These are phyloP conservation scores for Sesamia nonagrioides DNA, from an alignment of 1,140 invertebrate species.

Conservation along the genomic window DNA sequence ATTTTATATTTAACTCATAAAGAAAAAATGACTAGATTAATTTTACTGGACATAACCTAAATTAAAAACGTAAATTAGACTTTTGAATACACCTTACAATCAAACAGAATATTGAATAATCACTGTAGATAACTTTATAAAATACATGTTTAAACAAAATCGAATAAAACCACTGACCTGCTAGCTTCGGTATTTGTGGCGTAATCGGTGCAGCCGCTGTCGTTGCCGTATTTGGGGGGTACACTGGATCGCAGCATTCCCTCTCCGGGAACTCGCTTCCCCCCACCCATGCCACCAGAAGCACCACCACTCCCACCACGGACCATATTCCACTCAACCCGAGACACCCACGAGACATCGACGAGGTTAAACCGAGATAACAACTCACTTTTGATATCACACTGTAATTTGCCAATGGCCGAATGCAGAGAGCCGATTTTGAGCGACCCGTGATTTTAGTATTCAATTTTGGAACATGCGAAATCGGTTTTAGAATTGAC, in stretches of 20 bases:
- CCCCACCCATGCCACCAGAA: conserved; percentile 63
- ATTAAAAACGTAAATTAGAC: too few species aligned
- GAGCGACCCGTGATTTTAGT: not conserved
- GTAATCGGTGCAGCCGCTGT: conserved; percentile 89
- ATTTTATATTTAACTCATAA: too few species aligned
- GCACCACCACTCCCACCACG: conserved; percentile 64
- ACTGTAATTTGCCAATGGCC: conserved; percentile 3
- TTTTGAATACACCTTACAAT: too few species aligned
- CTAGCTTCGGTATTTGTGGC: conserved; percentile 75
- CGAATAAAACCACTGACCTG: conserved; percentile 64
- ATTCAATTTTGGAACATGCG: not conserved
- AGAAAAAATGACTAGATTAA: too few species aligned
- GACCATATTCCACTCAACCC: conserved; percentile 59
- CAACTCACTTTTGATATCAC: conserved; percentile 24
- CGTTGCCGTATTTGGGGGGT: conserved; percentile 91
- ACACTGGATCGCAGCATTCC: conserved; percentile 95
- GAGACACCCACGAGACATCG: conserved; percentile 46
- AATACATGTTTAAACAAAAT: not conserved
- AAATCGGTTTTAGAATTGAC: conserved; percentile 5
- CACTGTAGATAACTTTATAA: too few species aligned
- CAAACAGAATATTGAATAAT: too few species aligned
- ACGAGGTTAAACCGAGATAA: not conserved
- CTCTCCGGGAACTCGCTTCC: conserved; percentile 94
- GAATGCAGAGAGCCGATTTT: not conserved
- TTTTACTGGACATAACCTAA: too few species aligned